Percentiles rank a stretch among this genome's conserved stretches.
Conservation (phyloP, 2,113 vertebrate species). For the Turdus rufiventris region DNA sequence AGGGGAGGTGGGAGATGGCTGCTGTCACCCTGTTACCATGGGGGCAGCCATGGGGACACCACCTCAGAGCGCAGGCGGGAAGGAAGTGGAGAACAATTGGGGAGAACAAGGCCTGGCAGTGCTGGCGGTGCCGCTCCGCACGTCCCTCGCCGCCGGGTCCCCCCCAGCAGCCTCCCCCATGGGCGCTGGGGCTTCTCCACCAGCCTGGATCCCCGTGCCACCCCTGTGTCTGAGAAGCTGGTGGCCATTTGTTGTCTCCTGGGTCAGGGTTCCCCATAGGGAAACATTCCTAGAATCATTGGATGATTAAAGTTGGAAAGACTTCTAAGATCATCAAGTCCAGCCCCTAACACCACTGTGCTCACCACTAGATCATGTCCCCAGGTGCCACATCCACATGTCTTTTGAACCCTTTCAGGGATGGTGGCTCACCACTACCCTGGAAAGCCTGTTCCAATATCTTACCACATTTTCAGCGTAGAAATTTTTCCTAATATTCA, state of each 20-base stretch:
- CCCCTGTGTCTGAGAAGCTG: background rate
- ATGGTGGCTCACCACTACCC: background rate
- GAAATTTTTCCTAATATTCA: background rate
- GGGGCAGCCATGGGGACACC: constrained; percentile 7
- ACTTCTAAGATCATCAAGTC: background rate
- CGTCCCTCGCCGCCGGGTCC: background rate
- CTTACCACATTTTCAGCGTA: background rate
- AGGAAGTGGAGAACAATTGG: constrained; percentile 66
- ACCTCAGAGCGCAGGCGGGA: constrained; percentile 12
- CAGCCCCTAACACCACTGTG: background rate
- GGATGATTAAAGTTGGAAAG: background rate
- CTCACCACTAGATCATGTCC: background rate
- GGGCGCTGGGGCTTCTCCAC: fast-evolving
- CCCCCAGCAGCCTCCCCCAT: background rate
- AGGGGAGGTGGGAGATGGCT: background rate
- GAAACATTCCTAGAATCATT: background rate
- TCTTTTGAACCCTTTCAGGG: background rate
- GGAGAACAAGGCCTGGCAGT: background rate
- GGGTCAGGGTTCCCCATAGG: background rate
- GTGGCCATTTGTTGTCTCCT: background rate
- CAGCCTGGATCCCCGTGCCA: fast-evolving
- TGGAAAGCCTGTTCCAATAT: background rate
- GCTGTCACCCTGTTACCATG: background rate
- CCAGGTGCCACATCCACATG: fast-evolving
- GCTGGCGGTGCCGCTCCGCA: background rate